These are phyloP conservation scores for Folsomia candida DNA, from an alignment of 2,888 invertebrate species.

Conservation along the genomic window DNA sequence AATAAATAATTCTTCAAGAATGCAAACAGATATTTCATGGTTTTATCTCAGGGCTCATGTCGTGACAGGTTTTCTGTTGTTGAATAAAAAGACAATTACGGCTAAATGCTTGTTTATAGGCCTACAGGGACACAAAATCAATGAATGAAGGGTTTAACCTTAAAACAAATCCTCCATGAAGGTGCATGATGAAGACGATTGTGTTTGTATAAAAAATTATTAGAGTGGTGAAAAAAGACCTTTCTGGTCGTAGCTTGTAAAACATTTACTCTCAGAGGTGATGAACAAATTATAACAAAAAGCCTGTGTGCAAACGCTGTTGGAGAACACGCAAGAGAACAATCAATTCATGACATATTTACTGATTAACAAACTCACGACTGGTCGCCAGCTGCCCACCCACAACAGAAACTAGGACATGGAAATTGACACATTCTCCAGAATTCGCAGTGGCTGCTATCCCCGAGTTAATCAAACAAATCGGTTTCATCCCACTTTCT, in stretches of 20 bases:
- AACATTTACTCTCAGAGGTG: not conserved
- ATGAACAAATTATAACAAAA: not conserved
- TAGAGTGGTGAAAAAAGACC: not conserved
- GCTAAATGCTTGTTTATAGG: no score
- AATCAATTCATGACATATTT: not conserved
- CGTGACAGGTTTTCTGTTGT: no score
- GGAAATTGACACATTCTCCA: not conserved
- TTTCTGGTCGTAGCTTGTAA: not conserved
- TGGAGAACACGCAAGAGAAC: not conserved
- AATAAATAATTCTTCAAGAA: no score
- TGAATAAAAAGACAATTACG: no score
- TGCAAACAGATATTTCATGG: no score
- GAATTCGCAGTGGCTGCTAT: not conserved
- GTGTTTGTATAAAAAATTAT: not conserved
- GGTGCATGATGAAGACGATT: no score
- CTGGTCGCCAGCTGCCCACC: not conserved
- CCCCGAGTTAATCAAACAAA: slow-evolving; percentile 13
- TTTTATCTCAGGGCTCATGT: no score
- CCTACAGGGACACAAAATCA: no score
- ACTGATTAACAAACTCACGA: not conserved
- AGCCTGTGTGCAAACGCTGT: not conserved
- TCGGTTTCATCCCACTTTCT: not conserved
- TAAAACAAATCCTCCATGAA: no score
- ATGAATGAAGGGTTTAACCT: no score
- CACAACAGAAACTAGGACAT: not conserved